A percentile compares a stretch with the other conserved stretches of the same genome.
These are phyloP conservation scores for Cnemophilus loriae DNA, from an alignment of 2,113 vertebrate species.

Conservation along the genomic window DNA sequence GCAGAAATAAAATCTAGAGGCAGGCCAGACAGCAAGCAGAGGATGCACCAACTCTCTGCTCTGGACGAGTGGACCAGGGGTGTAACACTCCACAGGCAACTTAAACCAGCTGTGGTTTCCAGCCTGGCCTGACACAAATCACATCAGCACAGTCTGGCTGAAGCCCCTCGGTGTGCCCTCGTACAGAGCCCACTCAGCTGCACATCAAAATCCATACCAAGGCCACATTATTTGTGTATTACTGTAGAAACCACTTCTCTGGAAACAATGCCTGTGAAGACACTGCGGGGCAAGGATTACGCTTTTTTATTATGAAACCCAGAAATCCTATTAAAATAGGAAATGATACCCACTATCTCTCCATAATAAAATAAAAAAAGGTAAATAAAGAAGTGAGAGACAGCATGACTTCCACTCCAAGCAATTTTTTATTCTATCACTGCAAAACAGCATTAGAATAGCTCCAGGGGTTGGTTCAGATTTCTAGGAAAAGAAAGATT, in stretches of 20 bases:
- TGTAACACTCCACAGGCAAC: neutral
- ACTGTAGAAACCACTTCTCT: neutral
- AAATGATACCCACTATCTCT: neutral
- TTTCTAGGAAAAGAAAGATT: neutral
- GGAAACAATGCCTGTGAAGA: neutral
- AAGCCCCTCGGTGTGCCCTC: neutral
- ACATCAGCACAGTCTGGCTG: neutral
- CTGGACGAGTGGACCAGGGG: fast-evolving
- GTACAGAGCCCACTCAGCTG: fast-evolving
- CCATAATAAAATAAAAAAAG: neutral
- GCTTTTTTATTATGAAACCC: neutral
- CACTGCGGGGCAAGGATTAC: neutral
- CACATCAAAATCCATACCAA: neutral
- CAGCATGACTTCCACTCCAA: neutral
- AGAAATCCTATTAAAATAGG: neutral
- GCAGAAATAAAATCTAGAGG: neutral
- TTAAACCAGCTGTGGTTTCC: neutral
- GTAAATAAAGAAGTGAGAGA: neutral
- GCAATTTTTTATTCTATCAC: neutral
- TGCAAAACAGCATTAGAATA: neutral
- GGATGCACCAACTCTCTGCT: neutral
- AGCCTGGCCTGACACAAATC: neutral
- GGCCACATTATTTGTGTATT: neutral
- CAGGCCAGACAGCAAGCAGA: neutral
- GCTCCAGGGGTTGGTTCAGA: neutral